Base-by-base conservation (phyloP, 2,797 vertebrate genomes). In the Fringilla coelebs region DNA sequence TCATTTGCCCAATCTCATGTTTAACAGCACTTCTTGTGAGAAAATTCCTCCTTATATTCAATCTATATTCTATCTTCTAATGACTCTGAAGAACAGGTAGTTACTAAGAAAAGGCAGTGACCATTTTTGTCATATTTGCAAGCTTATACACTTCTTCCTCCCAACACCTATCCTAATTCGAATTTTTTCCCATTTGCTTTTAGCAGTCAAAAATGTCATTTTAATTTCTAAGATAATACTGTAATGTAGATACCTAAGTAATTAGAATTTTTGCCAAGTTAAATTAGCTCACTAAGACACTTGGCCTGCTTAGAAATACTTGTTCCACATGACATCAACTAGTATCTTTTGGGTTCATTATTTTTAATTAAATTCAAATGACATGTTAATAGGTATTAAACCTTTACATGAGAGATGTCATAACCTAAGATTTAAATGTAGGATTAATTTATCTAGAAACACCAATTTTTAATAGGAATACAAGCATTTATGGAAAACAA, bases 301-400 rank as follows among this genome's bases (percentile, higher is more conserved):
- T 83, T 62, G 75, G 40, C 52, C 58, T 78, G 38, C 67, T 94
- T 83, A 79, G 72, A 80, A 81, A 87, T 80, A 92, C 41, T 49
- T 85, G 26, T 90, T 57, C 46, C 54, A 45, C 51, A 77, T 61
- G 46, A 65, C 58, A 91, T 41, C 41, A 65, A 75, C 61, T 77
- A 61, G 54, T 93, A 83, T 93, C 93, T 76, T 91, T 89, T 88
- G 75, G 72, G 66, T 94, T 93, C 90, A 87, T 85, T 95, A 85
- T 96, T 96, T 94, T 73, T 92, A 91, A 92, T 92, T 94, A 85
- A 90, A 93, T 80, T 92, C 49, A 85, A 90, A 85, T 83, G 25
- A 89, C 76, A 81, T 5, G 1, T 52, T 65, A 89, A 68, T 94
- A 90, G 89, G 72, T 87, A 89, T 82, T 85, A 91, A 15, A 67